Percentiles rank a stretch among this genome's conserved stretches.
phyloP scores from a whole-genome alignment of 2,113 vertebrate genomes.

The Anarhynchus alexandrinus region DNA sequence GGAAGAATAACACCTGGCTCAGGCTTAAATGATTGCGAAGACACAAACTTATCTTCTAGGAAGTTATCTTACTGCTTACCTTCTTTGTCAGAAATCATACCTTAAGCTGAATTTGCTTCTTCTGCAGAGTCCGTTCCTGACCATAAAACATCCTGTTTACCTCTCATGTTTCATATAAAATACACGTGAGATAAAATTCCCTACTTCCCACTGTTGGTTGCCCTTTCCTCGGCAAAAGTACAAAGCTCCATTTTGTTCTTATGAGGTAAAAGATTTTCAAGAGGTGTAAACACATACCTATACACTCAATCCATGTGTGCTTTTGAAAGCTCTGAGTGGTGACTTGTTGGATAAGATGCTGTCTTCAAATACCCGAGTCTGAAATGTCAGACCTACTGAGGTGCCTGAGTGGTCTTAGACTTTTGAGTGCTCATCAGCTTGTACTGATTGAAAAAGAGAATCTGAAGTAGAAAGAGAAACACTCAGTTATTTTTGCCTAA shows the following conservation, averaged over 20 bases:
- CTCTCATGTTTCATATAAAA: neutral
- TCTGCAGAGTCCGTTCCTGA: neutral
- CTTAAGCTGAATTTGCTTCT: neutral
- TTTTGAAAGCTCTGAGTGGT: neutral
- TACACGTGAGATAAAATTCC: neutral
- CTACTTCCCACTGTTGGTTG: rapidly evolving
- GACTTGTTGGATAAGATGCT: neutral
- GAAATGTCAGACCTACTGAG: neutral
- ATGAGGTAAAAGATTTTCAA: neutral
- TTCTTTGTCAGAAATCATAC: neutral
- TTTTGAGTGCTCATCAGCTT: neutral
- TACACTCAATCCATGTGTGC: neutral
- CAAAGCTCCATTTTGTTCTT: neutral
- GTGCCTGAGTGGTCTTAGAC: neutral
- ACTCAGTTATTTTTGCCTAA: neutral
- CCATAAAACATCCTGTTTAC: neutral
- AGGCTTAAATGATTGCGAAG: neutral
- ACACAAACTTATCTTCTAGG: neutral
- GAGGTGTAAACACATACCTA: neutral
- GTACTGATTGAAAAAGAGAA: neutral
- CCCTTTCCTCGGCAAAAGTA: neutral
- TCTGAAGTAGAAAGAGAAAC: neutral
- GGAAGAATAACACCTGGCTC: neutral
- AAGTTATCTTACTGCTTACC: neutral
- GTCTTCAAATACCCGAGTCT: neutral